Base-by-base conservation (phyloP, 2,113 vertebrate genomes). In the Coregonus clupeaformis region DNA sequence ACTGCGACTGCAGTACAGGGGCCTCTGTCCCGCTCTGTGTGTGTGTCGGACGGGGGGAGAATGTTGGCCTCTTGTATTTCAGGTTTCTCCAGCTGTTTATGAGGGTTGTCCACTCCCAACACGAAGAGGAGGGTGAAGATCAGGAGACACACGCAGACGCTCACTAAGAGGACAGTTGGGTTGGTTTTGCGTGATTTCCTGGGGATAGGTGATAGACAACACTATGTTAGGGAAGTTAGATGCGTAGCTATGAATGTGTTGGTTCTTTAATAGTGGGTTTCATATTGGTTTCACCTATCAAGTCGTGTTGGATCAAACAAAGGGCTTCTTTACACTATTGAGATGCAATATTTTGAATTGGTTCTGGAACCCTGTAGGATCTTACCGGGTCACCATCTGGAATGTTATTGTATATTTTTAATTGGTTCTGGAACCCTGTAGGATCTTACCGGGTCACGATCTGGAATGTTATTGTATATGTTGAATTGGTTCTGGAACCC, bases 81-180 rank as follows among this genome's bases (percentile, higher is more conserved):
- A 1, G 60, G 69, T 29, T 6, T 6, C 0, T 18, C 9, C 1
- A 24, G 5, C 67, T 47, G 67, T 47, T 42, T 42, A 32, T 24
- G 1, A 5, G 67, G 16, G 20, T 89, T 92, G 85, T 91, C 85
- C 66, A 85, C 90, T 75, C 89, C 91, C 84, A 82, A 77, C 69
- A 88, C 63, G 63, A 92, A 92, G 68, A 89, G 71, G 1, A 86
- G 85, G 62, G 89, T 92, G 74, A 92, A 92, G 74, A 88, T 75
- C 6, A 93, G 47, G 86, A 92, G 73, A 5, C 88, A 85, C 27
- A 22, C 69, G 20, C 82, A 93, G 45, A 92, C 74, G 82, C 75
- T 89, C 69, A 87, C 83, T 67, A 90, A 55, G 0, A 90, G 87
- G 12, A 67, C 0, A 0, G 65, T n/a, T 6, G 30, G 4, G 65